Conservation (phyloP, 2,113 vertebrate genomes). For the Corydoras sp. region DNA sequence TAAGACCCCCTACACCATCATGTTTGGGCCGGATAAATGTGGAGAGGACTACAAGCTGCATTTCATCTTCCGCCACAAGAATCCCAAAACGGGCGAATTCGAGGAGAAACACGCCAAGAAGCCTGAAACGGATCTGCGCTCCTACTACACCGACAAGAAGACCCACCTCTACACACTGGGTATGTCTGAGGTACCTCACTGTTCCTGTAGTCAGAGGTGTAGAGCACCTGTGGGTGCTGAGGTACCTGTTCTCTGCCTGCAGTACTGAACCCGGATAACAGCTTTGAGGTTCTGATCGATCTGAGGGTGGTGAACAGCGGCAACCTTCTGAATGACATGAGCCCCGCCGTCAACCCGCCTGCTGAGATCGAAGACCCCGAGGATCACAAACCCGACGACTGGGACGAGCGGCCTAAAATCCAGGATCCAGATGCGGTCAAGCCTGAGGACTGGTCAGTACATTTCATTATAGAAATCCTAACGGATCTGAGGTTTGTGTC, state of each 20-base stretch:
- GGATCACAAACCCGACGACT: constrained; percentile 92
- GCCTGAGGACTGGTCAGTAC: constrained; percentile 86
- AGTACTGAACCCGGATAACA: constrained; percentile 97
- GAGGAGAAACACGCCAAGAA: constrained; percentile 97
- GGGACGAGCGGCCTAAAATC: constrained; percentile 96
- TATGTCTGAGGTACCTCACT: constrained; percentile 37
- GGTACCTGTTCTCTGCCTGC: constrained; percentile 7
- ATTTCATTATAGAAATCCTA: neutral
- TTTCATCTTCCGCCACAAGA: constrained; percentile 98
- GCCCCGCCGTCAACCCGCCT: constrained; percentile 84
- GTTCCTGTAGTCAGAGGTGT: too few relatives aligned
- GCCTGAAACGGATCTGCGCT: constrained; percentile 85
- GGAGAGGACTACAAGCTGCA: constrained; percentile 98
- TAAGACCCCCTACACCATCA: constrained; percentile 94
- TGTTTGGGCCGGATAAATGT: constrained; percentile 98
- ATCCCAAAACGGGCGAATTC: constrained; percentile 83
- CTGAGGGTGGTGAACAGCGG: constrained; percentile 90
- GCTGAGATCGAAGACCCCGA: constrained; percentile 94
- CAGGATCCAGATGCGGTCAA: constrained; percentile 89
- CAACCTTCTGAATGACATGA: constrained; percentile 84
- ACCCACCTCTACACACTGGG: constrained; percentile 90
- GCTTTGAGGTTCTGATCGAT: constrained; percentile 89
- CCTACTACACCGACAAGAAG: constrained; percentile 94
- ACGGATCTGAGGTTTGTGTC: too few relatives aligned
- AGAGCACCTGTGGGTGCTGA: neutral